These are phyloP conservation scores for Melanerpes aurifrons DNA, from an alignment of 2,113 vertebrate species.

Conservation along the genomic window DNA sequence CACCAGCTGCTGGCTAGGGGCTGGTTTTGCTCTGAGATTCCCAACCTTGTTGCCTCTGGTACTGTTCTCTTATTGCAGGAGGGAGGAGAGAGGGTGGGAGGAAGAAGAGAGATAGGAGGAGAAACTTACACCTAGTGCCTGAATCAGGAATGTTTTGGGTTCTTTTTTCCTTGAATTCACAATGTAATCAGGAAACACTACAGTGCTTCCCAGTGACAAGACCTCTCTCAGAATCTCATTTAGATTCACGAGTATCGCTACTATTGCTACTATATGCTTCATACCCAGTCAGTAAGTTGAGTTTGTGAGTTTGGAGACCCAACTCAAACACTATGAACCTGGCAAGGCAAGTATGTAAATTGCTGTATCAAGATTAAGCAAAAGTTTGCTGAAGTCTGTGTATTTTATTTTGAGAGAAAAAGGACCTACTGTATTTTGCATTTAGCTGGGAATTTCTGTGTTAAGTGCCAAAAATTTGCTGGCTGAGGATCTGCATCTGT, in stretches of 20 bases:
- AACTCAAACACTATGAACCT: neutral
- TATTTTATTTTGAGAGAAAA: neutral
- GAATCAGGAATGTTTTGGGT: neutral
- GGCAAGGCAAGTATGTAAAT: neutral
- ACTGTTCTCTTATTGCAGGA: neutral
- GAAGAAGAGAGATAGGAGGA: neutral
- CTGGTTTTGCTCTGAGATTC: neutral
- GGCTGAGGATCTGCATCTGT: neutral
- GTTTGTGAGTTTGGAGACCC: neutral
- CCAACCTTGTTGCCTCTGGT: neutral
- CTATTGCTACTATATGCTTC: accelerated
- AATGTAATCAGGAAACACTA: neutral
- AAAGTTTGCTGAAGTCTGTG: neutral
- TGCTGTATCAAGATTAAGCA: neutral
- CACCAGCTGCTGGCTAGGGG: neutral
- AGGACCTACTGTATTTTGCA: neutral
- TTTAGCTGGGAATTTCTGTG: neutral
- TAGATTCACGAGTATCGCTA: neutral
- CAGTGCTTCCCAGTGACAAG: neutral
- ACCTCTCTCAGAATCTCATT: neutral
- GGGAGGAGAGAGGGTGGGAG: neutral
- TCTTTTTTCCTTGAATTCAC: neutral
- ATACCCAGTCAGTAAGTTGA: neutral
- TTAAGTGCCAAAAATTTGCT: neutral
- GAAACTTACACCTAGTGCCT: neutral